Percentiles rank a stretch among this genome's conserved stretches.
phyloP scores from a whole-genome alignment of 92 coral and sea anemone species.

The Porites evermanni region DNA sequence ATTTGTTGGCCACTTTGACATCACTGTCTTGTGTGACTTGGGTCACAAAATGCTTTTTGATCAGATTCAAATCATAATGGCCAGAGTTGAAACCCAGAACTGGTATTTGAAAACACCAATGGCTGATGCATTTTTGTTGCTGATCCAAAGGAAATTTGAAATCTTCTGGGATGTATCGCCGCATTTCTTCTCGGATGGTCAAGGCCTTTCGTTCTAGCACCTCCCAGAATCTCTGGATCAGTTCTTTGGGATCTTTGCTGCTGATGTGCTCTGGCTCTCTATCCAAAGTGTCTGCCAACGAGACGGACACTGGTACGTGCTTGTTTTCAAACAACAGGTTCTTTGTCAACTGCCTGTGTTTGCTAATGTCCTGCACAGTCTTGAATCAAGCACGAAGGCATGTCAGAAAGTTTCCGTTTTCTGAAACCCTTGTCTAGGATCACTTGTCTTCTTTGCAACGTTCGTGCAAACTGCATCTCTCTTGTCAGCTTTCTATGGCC shows the following conservation, averaged over 20 bases:
- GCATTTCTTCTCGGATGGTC: not conserved
- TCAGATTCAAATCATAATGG: not conserved
- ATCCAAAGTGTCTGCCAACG: not conserved
- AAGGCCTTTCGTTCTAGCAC: conserved; percentile 11
- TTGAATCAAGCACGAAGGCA: conserved; percentile 20
- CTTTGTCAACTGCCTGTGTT: not conserved
- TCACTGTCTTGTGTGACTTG: not conserved
- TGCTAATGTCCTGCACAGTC: not conserved
- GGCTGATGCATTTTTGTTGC: not conserved
- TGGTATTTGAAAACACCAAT: not conserved
- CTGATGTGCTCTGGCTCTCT: conserved; percentile 21
- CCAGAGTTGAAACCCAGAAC: not conserved
- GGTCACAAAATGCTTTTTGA: not conserved
- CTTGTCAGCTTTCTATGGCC: not conserved
- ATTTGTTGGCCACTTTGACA: no score
- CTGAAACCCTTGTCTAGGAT: not conserved
- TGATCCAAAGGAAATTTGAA: not conserved
- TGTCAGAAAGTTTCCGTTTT: conserved; percentile 22
- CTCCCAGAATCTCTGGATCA: conserved; percentile 23
- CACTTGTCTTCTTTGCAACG: no score
- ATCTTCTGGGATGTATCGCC: not conserved
- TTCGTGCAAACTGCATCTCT: no score
- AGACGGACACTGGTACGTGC: conserved; percentile 30
- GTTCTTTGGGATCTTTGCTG: conserved; percentile 13
- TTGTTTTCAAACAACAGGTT: conserved; percentile 6